Evolutionary conservation across 1,140 invertebrate species (phyloP), one percentile per base, ranked within the genome.

Genomic region (Pseudobourletiella spinata): DNA sequence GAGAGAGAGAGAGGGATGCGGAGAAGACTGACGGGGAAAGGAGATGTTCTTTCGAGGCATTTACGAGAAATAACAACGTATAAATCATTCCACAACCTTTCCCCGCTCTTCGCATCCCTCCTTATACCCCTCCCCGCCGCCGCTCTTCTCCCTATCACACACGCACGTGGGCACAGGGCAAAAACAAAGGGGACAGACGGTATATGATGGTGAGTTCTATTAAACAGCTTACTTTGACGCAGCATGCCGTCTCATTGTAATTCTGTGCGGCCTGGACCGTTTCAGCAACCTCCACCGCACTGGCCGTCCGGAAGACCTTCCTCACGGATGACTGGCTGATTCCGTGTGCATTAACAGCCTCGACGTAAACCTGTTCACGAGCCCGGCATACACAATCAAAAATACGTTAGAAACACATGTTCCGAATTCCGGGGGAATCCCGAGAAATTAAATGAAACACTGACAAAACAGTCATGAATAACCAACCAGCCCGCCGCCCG

Each of bases 191-290:
- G n/a, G n/a, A n/a, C n/a, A n/a, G n/a, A n/a, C n/a, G n/a, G n/a
- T n/a, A n/a, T n/a, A n/a, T n/a, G n/a, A n/a, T n/a, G n/a, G n/a
- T n/a, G n/a, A n/a, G n/a, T n/a, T n/a, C n/a, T n/a, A n/a, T n/a
- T n/a, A n/a, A n/a, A n/a, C n/a, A n/a, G 24, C 66, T 59, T 68
- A 68, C 66, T 11, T 79, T 77, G 3, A 83, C 78, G 74, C 88
- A 91, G 72, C 88, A 91, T 4, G 80, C 79, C 8, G 86, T 87
- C 69, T 88, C 81, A 73, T 90, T 90, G 75, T 90, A 89, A 0
- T 74, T 68, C 44, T 68, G 44, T 32, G 63, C 66, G 11, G 76
- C 74, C 71, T 76, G 74, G 69, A 82, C 80, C 39, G 78, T 73
- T 72, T 81, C 80, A 71, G 82, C 80, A 32, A 78, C 68, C 15